phyloP scores from a whole-genome alignment of 1,140 invertebrate species.

The Tetramorium alpestre region DNA sequence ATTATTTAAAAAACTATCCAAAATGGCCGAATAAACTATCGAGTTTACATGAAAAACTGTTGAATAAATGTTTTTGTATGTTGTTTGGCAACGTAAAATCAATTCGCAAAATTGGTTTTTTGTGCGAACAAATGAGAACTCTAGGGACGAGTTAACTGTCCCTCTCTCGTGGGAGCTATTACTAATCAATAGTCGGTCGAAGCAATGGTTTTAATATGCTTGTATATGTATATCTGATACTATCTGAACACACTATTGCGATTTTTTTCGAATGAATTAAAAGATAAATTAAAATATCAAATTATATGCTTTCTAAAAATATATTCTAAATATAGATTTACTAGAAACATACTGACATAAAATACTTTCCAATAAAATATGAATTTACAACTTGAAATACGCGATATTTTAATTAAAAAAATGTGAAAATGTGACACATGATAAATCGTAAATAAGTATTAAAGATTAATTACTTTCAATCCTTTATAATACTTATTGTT shows the following conservation, averaged over 20 bases:
- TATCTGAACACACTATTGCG: not conserved
- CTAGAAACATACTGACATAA: not conserved
- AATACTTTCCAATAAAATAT: not conserved
- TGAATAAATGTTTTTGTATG: slow-evolving; percentile 23
- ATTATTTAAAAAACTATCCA: slow-evolving; percentile 50
- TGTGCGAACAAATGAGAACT: slow-evolving; percentile 21
- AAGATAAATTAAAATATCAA: not conserved
- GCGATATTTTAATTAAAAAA: not conserved
- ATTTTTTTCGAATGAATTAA: not conserved
- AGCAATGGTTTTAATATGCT: slow-evolving; percentile 51
- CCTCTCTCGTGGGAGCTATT: slow-evolving; percentile 32
- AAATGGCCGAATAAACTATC: slow-evolving; percentile 33
- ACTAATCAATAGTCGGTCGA: slow-evolving; percentile 61
- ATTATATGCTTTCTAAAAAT: not conserved
- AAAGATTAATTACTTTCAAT: not conserved
- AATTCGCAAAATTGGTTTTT: slow-evolving; percentile 52
- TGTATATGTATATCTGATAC: not conserved
- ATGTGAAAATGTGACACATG: not conserved
- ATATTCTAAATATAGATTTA: not conserved
- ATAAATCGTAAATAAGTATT: not conserved
- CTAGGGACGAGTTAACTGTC: slow-evolving; percentile 39
- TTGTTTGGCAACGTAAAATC: slow-evolving; percentile 45
- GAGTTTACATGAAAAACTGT: slow-evolving; percentile 60
- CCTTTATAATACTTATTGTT: not conserved
- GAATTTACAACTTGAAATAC: not conserved